Conservation (phyloP, 2,888 invertebrate genomes). For the Stegana nigrithorax region DNA sequence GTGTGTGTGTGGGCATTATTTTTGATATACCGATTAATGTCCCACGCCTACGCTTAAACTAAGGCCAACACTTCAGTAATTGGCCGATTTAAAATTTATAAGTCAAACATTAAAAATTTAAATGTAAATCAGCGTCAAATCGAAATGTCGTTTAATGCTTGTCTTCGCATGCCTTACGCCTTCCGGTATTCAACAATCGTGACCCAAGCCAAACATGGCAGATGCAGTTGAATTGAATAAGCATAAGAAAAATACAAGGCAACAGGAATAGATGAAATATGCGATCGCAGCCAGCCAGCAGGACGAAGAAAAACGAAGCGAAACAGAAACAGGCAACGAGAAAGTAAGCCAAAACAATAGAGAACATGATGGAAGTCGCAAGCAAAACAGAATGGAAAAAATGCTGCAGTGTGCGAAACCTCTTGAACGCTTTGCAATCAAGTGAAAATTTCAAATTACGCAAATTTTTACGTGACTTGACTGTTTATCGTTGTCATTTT, state of each 20-base stretch:
- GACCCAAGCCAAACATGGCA: background rate
- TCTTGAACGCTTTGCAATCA: slow-evolving; percentile 4
- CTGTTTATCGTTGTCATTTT: slow-evolving; percentile 3
- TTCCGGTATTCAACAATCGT: slow-evolving; percentile 3
- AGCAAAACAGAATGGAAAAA: background rate
- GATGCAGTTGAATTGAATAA: background rate
- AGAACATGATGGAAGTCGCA: background rate
- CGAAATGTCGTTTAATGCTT: background rate
- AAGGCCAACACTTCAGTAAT: background rate
- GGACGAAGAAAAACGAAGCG: background rate
- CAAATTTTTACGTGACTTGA: slow-evolving; percentile 13
- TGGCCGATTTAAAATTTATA: slow-evolving; percentile 15
- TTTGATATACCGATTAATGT: too few relatives aligned
- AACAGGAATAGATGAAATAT: background rate
- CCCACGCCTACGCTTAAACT: too few relatives aligned
- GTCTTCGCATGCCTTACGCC: background rate
- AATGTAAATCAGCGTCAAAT: slow-evolving; percentile 11
- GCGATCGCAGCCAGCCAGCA: background rate
- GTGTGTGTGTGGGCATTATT: too few relatives aligned
- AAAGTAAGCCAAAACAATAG: background rate
- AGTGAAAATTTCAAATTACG: slow-evolving; percentile 19
- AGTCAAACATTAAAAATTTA: slow-evolving; percentile 4
- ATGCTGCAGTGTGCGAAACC: background rate
- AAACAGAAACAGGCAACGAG: background rate
- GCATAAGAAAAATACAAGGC: background rate